Evolutionary conservation across 2,113 vertebrate species (phyloP).

Genomic region (Mastomys natalensis): DNA sequence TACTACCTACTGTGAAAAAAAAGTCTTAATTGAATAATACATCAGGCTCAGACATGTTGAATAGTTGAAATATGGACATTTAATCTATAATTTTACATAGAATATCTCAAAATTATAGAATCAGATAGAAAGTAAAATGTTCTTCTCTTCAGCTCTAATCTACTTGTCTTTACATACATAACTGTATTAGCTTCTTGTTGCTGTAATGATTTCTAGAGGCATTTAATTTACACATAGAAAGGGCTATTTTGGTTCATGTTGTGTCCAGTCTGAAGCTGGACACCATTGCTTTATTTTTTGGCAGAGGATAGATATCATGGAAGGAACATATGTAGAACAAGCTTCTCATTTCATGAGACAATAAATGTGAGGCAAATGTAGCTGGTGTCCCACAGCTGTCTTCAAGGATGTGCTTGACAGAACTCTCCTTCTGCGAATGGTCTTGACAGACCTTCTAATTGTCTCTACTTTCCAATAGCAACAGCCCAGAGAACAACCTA

Average conservation of each 20-base stretch:
- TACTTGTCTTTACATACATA: not conserved
- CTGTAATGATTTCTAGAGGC: not conserved
- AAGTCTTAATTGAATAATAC: not conserved
- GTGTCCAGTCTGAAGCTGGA: not conserved
- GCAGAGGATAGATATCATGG: not conserved
- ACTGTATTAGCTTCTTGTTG: not conserved
- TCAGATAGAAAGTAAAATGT: not conserved
- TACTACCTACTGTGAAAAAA: not conserved
- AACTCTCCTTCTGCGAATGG: too few species aligned
- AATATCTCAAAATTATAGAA: not conserved
- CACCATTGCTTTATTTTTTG: not conserved
- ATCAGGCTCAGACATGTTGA: not conserved
- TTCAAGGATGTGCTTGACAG: not conserved
- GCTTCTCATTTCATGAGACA: too few species aligned
- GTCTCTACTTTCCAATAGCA: too few species aligned
- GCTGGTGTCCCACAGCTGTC: fast-evolving
- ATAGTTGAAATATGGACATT: not conserved
- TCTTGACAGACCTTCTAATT: too few species aligned
- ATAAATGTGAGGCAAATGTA: too few species aligned
- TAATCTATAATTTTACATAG: not conserved
- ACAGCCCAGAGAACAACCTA: not conserved
- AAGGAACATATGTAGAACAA: not conserved
- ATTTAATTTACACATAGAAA: not conserved
- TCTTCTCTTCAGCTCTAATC: not conserved
- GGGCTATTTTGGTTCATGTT: not conserved